Conservation (phyloP, 2,888 invertebrate species). For the Tetramorium bicarinatum region DNA sequence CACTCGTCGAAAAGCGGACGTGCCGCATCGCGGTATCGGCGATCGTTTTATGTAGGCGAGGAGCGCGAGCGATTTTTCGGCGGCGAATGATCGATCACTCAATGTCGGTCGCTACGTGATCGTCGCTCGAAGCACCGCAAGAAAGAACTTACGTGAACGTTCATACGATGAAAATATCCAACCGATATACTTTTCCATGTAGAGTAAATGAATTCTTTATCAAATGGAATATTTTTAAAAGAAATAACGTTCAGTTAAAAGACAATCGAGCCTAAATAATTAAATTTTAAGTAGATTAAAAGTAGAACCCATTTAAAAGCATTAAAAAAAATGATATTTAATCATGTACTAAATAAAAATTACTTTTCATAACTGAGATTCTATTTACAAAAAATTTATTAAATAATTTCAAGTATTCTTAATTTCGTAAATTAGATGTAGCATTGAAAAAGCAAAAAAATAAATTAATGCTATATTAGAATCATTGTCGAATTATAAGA, state of each 20-base stretch:
- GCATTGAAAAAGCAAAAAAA: slow-evolving; percentile 3
- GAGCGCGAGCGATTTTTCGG: slow-evolving; percentile 59
- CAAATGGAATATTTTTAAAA: not conserved
- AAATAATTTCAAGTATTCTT: not conserved
- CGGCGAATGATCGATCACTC: slow-evolving; percentile 56
- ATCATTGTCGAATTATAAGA: not conserved
- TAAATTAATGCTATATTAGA: not conserved
- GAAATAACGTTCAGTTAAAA: not conserved
- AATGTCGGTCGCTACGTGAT: slow-evolving; percentile 51
- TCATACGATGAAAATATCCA: not conserved
- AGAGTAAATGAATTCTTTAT: not conserved
- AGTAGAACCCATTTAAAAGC: not conserved
- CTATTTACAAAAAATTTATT: not conserved
- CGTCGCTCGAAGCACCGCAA: slow-evolving; percentile 20
- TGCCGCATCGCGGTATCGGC: slow-evolving; percentile 32
- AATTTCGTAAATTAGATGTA: not conserved
- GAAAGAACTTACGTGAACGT: slow-evolving; percentile 18
- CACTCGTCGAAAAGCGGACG: slow-evolving; percentile 57
- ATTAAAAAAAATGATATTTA: not conserved
- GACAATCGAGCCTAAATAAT: not conserved
- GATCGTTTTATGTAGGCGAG: slow-evolving; percentile 43
- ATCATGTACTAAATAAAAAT: not conserved
- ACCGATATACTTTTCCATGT: not conserved
- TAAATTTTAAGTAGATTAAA: not conserved
- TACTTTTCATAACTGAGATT: not conserved